A percentile compares a stretch with the other conserved stretches of the same genome.
These are phyloP conservation scores for Tachysurus vachellii DNA, from an alignment of 2,113 vertebrate genomes.

Conservation along the genomic window DNA sequence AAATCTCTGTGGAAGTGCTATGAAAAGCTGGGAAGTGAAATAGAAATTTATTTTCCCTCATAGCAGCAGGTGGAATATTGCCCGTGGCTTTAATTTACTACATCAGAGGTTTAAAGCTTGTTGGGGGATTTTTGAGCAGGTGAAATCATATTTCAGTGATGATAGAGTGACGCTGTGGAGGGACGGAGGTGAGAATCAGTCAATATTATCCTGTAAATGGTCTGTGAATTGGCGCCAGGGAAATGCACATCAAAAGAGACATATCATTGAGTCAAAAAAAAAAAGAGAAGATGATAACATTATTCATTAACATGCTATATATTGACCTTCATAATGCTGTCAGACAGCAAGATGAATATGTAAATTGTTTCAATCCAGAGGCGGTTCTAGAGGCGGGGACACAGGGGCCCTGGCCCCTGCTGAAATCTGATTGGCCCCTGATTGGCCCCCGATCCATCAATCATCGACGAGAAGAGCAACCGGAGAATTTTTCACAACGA, in stretches of 20 bases:
- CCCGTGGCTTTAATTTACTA: background rate
- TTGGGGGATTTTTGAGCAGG: background rate
- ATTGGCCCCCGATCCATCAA: too few species aligned
- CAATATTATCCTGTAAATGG: slow-evolving; percentile 24
- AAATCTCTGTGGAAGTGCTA: background rate
- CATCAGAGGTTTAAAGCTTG: background rate
- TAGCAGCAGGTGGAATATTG: background rate
- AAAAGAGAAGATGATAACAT: slow-evolving; percentile 2
- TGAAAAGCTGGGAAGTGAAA: background rate
- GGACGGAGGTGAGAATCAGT: slow-evolving; percentile 11
- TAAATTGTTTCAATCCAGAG: background rate
- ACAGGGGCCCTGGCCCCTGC: too few species aligned
- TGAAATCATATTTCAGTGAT: background rate
- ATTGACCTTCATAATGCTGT: background rate
- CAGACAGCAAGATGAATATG: background rate
- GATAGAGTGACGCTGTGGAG: background rate
- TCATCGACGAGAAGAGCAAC: too few species aligned
- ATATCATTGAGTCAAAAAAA: background rate
- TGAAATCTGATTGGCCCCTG: too few species aligned
- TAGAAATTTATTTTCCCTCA: background rate
- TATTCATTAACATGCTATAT: background rate
- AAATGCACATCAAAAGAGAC: slow-evolving; percentile 17
- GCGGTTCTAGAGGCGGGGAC: too few species aligned
- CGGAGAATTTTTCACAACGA: too few species aligned
- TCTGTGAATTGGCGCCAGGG: background rate